Evolutionary conservation across 2,888 invertebrate genomes (phyloP).

Genomic region (Sphecodes monilicornis): DNA sequence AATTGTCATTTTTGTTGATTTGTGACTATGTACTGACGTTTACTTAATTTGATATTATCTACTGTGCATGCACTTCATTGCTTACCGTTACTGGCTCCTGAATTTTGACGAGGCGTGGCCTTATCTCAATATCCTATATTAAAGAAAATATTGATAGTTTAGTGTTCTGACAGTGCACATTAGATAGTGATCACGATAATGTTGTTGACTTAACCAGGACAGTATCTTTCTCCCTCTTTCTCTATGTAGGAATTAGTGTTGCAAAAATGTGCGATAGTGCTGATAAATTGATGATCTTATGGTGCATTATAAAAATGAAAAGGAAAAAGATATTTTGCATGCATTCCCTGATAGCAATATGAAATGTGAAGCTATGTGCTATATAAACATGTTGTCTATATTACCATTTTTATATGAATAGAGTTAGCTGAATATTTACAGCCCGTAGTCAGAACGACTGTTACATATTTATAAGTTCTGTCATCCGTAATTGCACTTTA

Average conservation of each 20-base stretch:
- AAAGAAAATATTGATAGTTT: slow-evolving; percentile 66
- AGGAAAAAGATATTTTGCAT: background rate
- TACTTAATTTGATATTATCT: background rate
- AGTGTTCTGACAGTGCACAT: slow-evolving; percentile 47
- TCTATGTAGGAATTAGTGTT: slow-evolving; percentile 24
- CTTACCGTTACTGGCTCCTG: slow-evolving; percentile 78
- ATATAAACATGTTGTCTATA: background rate
- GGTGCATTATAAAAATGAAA: slow-evolving; percentile 7
- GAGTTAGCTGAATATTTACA: slow-evolving; percentile 1
- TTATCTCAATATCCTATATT: slow-evolving; percentile 78
- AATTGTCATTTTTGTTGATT: background rate
- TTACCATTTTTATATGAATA: background rate
- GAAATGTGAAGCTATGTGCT: background rate
- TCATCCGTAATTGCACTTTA: background rate
- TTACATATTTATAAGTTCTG: background rate
- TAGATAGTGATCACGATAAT: slow-evolving; percentile 46
- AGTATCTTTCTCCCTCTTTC: slow-evolving; percentile 65
- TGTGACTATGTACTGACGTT: background rate
- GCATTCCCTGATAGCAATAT: background rate
- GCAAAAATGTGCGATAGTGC: slow-evolving; percentile 32
- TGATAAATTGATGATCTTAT: slow-evolving; percentile 8
- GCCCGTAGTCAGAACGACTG: background rate
- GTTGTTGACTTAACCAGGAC: slow-evolving; percentile 50
- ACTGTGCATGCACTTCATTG: slow-evolving; percentile 37
- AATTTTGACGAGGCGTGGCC: slow-evolving; percentile 72